Conservation (phyloP, 2,888 invertebrate genomes). For the Microplitis deprimator region DNA sequence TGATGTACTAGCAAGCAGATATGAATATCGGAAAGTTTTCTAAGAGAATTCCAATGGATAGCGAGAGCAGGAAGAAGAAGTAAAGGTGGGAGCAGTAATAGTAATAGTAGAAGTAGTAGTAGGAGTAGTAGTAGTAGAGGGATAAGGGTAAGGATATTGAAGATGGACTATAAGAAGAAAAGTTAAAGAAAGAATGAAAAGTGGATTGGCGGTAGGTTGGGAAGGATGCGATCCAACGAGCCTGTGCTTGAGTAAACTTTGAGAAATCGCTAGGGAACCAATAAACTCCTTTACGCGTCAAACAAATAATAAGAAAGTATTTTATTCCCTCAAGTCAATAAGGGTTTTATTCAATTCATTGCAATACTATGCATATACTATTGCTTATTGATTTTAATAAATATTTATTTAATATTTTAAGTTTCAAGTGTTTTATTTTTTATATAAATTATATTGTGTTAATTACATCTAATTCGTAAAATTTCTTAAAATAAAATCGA, state of each 20-base stretch:
- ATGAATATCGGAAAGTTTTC: constrained; percentile 70
- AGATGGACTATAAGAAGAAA: constrained; percentile 17
- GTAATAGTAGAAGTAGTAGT: neutral
- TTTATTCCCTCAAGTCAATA: constrained; percentile 1
- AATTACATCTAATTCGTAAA: no score
- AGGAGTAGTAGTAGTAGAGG: neutral
- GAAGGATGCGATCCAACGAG: constrained; percentile 10
- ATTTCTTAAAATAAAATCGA: no score
- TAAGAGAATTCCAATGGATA: constrained; percentile 67
- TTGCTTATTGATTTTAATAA: neutral
- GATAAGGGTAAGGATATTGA: constrained; percentile 14
- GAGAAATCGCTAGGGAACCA: constrained; percentile 62
- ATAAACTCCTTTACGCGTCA: constrained; percentile 61
- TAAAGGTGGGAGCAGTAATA: constrained; percentile 16
- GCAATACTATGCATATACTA: neutral
- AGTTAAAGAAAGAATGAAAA: constrained; percentile 8
- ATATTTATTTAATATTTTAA: neutral
- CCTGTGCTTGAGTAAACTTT: constrained; percentile 50
- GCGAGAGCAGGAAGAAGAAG: constrained; percentile 30
- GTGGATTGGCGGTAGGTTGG: constrained; percentile 10
- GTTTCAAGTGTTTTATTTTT: neutral
- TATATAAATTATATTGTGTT: neutral
- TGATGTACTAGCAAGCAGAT: constrained; percentile 68
- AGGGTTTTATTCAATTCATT: constrained; percentile 6
- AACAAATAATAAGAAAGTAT: constrained; percentile 55